Evolutionary conservation across 2,113 vertebrate genomes (phyloP).

Genomic region (Antechinus stuartii): DNA sequence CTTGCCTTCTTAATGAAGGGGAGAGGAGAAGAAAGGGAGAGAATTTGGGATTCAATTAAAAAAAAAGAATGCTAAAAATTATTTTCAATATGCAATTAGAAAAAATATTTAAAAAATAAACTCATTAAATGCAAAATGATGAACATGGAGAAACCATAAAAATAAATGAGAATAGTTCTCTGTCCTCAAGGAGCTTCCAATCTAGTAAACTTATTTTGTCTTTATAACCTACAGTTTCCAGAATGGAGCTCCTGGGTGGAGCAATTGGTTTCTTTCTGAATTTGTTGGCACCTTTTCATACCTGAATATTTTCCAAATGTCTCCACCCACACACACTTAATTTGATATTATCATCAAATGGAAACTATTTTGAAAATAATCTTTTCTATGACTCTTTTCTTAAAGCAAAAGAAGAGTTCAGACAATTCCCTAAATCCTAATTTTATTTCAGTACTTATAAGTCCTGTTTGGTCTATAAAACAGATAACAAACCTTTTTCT

Average conservation of each 20-base stretch:
- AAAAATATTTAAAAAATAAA: background rate
- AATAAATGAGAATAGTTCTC: background rate
- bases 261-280: background rate
- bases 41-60: too few relatives aligned
- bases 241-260: background rate
- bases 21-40: too few relatives aligned
- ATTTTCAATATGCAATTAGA: background rate
- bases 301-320: background rate
- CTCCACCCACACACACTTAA: accelerated
- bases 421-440: background rate
- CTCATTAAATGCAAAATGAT: background rate
- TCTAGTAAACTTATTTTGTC: background rate
- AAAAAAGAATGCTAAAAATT: background rate
- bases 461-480: conserved; percentile 5
- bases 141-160: background rate
- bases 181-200: background rate
- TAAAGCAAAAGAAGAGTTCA: conserved; percentile 3
- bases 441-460: conserved; percentile 2
- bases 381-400: conserved; percentile 44
- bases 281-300: conserved; percentile 5
- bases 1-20: too few relatives aligned
- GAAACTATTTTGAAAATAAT: conserved; percentile 31
- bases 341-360: conserved; percentile 33
- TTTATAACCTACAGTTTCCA: background rate
- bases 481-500: conserved; percentile 8